A percentile compares a stretch with the other conserved stretches of the same genome.
phyloP scores from a whole-genome alignment of 2,113 vertebrate genomes.

The Tympanuchus pallidicinctus region DNA sequence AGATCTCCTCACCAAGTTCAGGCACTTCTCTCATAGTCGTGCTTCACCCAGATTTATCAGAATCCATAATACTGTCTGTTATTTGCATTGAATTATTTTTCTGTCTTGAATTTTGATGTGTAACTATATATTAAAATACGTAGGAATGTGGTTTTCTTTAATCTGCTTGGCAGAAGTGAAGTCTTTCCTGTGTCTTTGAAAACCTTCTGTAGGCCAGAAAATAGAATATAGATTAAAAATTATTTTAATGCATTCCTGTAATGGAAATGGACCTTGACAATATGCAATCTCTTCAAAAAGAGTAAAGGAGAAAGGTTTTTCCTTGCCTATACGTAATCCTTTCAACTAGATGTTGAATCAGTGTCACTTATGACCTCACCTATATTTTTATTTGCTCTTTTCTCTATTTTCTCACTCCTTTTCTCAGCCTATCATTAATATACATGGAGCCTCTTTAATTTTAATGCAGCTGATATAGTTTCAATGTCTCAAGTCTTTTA shows the following conservation, averaged over 20 bases:
- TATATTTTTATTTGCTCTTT: not conserved
- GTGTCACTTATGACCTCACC: not conserved
- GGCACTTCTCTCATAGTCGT: conserved; percentile 85
- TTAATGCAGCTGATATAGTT: not conserved
- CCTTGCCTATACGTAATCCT: conserved; percentile 35
- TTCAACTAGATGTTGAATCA: not conserved
- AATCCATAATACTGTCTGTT: not conserved
- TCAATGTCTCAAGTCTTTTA: not conserved
- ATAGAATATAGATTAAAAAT: conserved; percentile 54
- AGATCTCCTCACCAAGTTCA: conserved; percentile 93
- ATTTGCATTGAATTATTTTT: conserved; percentile 29
- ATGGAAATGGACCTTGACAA: conserved; percentile 13
- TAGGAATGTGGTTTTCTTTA: conserved; percentile 30
- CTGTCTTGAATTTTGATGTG: conserved; percentile 25
- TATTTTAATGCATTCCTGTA: conserved; percentile 49
- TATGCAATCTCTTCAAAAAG: conserved; percentile 34
- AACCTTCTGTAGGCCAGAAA: conserved; percentile 29
- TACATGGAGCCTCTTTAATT: not conserved
- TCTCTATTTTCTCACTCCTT: not conserved
- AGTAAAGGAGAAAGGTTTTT: conserved; percentile 28
- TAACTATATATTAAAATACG: not conserved
- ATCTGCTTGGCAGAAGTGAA: conserved; percentile 16
- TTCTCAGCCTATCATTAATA: conserved; percentile 2
- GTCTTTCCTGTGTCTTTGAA: conserved; percentile 37
- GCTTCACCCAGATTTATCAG: not conserved